Evolutionary conservation across 1,140 invertebrate species (phyloP).

Genomic region (Drosophila setifemur): DNA sequence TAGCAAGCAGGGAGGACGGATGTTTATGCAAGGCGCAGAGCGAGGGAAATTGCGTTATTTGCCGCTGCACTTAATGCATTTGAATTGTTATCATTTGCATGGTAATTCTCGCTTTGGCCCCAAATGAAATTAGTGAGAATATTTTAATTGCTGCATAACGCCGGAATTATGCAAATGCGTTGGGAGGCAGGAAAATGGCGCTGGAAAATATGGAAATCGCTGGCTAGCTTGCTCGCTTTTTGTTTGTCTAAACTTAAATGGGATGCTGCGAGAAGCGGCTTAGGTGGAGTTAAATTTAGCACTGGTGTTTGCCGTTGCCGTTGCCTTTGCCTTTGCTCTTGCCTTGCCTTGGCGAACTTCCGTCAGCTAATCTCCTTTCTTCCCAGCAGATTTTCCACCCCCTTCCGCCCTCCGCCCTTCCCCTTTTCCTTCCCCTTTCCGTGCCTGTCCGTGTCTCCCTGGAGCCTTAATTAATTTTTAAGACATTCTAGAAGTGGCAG

Average conservation of each 20-base stretch:
- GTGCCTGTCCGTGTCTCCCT: not conserved
- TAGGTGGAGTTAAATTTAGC: slow-evolving; percentile 18
- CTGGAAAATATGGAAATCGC: slow-evolving; percentile 24
- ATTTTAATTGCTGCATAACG: slow-evolving; percentile 57
- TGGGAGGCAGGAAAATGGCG: slow-evolving; percentile 1
- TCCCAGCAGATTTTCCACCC: too few relatives aligned
- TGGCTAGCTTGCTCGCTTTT: not conserved
- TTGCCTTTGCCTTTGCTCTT: not conserved
- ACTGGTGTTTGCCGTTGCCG: not conserved
- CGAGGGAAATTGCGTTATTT: slow-evolving; percentile 5
- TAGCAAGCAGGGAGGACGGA: not conserved
- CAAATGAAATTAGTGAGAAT: slow-evolving; percentile 57
- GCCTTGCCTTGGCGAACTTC: slow-evolving; percentile 4
- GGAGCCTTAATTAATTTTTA: slow-evolving; percentile 66
- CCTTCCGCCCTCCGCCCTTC: too few relatives aligned
- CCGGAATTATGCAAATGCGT: slow-evolving; percentile 27
- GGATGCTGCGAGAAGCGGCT: not conserved
- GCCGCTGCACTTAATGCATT: slow-evolving; percentile 52
- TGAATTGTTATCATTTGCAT: slow-evolving; percentile 55
- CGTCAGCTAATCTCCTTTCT: slow-evolving; percentile 22
- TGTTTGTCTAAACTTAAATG: slow-evolving; percentile 22
- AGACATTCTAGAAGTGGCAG: slow-evolving; percentile 40
- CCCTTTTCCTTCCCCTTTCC: not conserved
- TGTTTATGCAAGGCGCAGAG: not conserved
- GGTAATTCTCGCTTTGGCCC: slow-evolving; percentile 32